Evolutionary conservation across 2,888 invertebrate genomes (phyloP).

Genomic region (Sarcophaga subvicina): DNA sequence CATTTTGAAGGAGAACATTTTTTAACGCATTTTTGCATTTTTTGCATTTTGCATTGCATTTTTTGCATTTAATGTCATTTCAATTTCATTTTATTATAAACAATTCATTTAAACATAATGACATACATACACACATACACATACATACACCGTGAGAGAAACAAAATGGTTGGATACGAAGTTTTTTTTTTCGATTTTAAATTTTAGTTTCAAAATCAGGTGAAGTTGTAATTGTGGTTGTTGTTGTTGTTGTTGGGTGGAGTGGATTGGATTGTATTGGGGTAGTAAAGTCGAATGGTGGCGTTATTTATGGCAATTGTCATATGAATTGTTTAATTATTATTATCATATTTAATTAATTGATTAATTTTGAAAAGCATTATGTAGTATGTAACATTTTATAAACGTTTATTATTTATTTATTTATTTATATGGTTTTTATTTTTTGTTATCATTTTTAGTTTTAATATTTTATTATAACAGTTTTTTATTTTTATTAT

Average conservation of each 20-base stretch:
- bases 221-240: not conserved
- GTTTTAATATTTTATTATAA: not conserved
- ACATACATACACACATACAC: conserved; percentile 18
- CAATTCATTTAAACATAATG: not conserved
- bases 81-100: not conserved
- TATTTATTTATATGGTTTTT: not conserved
- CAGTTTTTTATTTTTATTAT: not conserved
- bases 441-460: conserved; percentile 8
- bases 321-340: conserved; percentile 43
- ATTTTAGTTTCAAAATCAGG: not conserved
- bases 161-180: not conserved
- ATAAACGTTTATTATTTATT: conserved; percentile 9
- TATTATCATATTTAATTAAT: conserved; percentile 14
- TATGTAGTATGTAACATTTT: not conserved
- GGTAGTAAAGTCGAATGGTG: not conserved
- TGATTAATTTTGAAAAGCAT: conserved; percentile 22
- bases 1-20: not conserved
- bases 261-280: not conserved
- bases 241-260: too few relatives aligned
- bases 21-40: not conserved
- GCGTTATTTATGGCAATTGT: conserved; percentile 24
- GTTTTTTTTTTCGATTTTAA: not conserved
- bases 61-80: not conserved
- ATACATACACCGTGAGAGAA: not conserved
- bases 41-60: not conserved